These are phyloP conservation scores for Agrotis clavis DNA, from an alignment of 2,888 invertebrate genomes.

Conservation along the genomic window DNA sequence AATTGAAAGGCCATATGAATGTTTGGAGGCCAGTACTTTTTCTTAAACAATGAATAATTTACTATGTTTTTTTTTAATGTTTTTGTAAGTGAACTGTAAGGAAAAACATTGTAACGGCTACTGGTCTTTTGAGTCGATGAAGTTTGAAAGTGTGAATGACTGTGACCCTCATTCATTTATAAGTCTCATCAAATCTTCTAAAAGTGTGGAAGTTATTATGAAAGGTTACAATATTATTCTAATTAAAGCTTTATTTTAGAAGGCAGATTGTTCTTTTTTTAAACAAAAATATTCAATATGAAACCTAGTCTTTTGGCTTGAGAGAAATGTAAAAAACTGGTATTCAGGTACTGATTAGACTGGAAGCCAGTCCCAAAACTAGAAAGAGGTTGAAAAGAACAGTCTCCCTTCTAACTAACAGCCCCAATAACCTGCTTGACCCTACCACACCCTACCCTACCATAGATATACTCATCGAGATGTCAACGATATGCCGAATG, in stretches of 20 bases:
- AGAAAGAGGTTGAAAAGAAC: conserved; percentile 57
- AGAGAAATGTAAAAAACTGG: not conserved
- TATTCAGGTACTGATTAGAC: not conserved
- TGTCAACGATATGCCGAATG: conserved; percentile 96
- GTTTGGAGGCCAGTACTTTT: conserved; percentile 40
- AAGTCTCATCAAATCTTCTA: conserved; percentile 7
- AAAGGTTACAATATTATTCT: conserved; percentile 51
- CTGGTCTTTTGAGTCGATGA: conserved; percentile 38
- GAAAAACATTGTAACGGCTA: conserved; percentile 21
- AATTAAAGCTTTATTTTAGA: conserved; percentile 62
- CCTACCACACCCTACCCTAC: conserved; percentile 86
- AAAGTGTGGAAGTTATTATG: conserved; percentile 53
- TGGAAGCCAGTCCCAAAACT: not conserved
- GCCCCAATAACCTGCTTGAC: conserved; percentile 89
- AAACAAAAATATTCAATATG: not conserved
- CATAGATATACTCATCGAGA: conserved; percentile 96
- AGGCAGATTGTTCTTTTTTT: conserved; percentile 67
- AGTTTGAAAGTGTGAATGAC: conserved; percentile 17
- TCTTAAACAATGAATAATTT: conserved; percentile 1
- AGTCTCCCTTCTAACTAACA: conserved; percentile 82
- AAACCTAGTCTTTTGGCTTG: not conserved
- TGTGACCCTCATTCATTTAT: conserved; percentile 11
- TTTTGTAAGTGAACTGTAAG: conserved; percentile 3
- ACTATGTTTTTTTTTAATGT: conserved; percentile 20
- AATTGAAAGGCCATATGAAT: conserved; percentile 32